Base-by-base conservation (phyloP, 2,797 vertebrate genomes). In the Melanotaenia trifasciata region DNA sequence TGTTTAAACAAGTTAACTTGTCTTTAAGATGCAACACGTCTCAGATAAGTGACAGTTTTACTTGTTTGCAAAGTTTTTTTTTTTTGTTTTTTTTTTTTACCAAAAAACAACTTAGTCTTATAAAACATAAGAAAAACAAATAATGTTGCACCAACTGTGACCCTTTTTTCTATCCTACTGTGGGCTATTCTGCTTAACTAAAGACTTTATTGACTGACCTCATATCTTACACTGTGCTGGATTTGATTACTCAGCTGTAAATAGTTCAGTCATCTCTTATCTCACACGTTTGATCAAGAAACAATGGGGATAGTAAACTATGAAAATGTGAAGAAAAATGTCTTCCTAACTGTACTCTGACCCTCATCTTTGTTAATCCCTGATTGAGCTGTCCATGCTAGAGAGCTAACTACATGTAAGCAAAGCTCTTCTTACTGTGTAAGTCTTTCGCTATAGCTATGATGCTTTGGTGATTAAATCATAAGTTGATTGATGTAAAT, bases 401-500 rank as follows among this genome's bases (percentile, higher is more conserved):
- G 38, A 11, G 24, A 51, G 26, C 57, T 28, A 8, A 45, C 56
- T 24, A 22, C 28, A 18, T 79, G 60, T 60, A 1, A 61, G 33
- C 28, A n/a, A 53, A 16, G 33, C 33, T 45, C 70, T 74, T 26
- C 33, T 50, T 54, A 43, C 64, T 51, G 13, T 70, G 32, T 51
- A 62, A 64, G 30, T 72, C 57, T 56, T 69, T 62, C 68, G 22
- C 43, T 62, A 10, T 24, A 58, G 6, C 22, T 68, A 1, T 32
- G 3, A 61, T 3, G 10, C 28, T 62, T 50, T 38, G 51, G 57
- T 74, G 5, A 26, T 53, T 4, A 45, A 74, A 65, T 13, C 22
- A 68, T 53, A 75, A 72, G 22, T 68, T 47, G 22, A 63, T 5
- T 26, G 2, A 60, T 66, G 5, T 62, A 64, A 47, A 47, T 47